Evolutionary conservation across 2,797 vertebrate species (phyloP).

Genomic region (Gephyroberyx darwinii): DNA sequence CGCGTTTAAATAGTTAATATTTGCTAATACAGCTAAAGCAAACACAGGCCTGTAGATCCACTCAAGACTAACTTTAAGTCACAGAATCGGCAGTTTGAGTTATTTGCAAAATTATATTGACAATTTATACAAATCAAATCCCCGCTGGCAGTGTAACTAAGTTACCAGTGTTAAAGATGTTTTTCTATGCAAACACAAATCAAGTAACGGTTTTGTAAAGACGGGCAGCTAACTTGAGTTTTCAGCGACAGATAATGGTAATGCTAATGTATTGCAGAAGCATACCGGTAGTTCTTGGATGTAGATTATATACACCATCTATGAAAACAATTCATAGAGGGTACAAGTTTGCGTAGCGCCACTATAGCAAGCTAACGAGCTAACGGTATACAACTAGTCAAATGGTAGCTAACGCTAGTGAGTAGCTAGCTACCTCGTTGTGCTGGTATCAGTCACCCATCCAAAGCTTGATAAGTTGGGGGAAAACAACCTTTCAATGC

Average conservation of each 20-base stretch:
- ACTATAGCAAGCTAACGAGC: not conserved
- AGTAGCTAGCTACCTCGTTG: slow-evolving; percentile 29
- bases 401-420: slow-evolving; percentile 10
- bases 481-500: not conserved
- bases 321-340: not conserved
- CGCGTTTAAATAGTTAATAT: not conserved
- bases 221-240: not conserved
- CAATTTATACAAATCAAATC: not conserved
- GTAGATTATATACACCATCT: rapidly evolving
- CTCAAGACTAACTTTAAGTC: not conserved
- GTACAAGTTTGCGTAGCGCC: not conserved
- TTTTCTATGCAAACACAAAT: not conserved
- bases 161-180: not conserved
- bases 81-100: not conserved
- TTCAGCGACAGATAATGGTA: not conserved
- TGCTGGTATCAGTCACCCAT: not conserved
- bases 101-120: not conserved
- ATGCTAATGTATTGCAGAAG: not conserved
- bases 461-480: not conserved
- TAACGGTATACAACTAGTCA: not conserved
- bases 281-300: not conserved
- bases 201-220: not conserved
- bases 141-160: too few species aligned
- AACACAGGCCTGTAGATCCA: not conserved
- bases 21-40: not conserved